A percentile compares a stretch with the other conserved stretches of the same genome.
Conservation (phyloP, 1,140 invertebrate genomes). For the Drosophila kurseongensis region DNA sequence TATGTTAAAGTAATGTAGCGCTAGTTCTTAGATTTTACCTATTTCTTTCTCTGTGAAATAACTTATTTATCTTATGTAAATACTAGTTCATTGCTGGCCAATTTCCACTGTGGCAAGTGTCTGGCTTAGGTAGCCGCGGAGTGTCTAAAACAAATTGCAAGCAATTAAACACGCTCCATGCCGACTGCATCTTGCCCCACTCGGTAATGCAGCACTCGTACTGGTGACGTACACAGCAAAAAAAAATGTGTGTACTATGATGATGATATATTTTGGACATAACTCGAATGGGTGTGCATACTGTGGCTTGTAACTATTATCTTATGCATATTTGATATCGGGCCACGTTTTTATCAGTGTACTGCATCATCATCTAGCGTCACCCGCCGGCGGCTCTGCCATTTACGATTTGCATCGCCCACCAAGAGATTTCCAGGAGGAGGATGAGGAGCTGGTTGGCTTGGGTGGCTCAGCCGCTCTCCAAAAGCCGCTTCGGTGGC, state of each 20-base stretch:
- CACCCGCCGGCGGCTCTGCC: slow-evolving; percentile 34
- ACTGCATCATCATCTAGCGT: slow-evolving; percentile 14
- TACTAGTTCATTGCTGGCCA: background rate
- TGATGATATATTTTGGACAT: no score
- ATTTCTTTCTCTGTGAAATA: no score
- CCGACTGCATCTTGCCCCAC: slow-evolving; percentile 17
- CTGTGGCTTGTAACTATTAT: no score
- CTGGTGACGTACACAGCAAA: slow-evolving; percentile 2
- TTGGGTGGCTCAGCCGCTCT: slow-evolving; percentile 2
- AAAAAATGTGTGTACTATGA: background rate
- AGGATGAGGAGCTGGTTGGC: background rate
- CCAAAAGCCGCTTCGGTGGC: slow-evolving; percentile 1
- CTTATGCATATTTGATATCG: background rate
- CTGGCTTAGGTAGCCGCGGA: slow-evolving; percentile 58
- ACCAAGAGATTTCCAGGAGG: slow-evolving; percentile 5
- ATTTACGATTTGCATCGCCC: slow-evolving; percentile 63
- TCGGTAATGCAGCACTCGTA: slow-evolving; percentile 1
- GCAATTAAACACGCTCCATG: slow-evolving; percentile 79
- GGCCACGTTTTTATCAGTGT: background rate
- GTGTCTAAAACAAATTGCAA: slow-evolving; percentile 76
- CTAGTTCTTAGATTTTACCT: no score
- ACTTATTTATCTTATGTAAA: no score
- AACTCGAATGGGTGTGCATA: no score
- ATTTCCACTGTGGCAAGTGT: slow-evolving; percentile 31
- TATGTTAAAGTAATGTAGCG: no score